These are phyloP conservation scores for Uromys caudimaculatus DNA, from an alignment of 2,797 vertebrate species.

Conservation along the genomic window DNA sequence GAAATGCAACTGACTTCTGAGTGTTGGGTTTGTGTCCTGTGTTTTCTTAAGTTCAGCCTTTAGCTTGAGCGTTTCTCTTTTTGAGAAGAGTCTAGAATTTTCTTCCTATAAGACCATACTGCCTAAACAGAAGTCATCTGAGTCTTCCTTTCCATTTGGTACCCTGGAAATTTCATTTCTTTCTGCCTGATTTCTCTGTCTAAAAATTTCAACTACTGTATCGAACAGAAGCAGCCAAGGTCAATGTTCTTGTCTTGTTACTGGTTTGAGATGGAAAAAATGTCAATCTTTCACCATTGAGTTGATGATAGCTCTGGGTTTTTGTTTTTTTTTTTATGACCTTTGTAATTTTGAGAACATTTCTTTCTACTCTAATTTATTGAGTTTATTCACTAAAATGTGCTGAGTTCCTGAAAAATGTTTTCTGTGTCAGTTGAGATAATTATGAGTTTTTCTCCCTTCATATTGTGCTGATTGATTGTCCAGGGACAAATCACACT, in stretches of 20 bases:
- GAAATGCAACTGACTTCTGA: not conserved
- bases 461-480: not conserved
- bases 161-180: not conserved
- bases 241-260: not conserved
- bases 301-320: not conserved
- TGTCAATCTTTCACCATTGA: not conserved
- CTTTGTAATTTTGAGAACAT: slow-evolving; percentile 7
- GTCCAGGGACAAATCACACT: not conserved
- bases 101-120: not conserved
- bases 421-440: not conserved
- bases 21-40: not conserved
- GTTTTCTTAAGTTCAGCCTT: not conserved
- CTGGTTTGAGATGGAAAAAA: not conserved
- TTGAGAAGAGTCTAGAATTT: not conserved
- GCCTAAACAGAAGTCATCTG: not conserved
- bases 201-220: not conserved
- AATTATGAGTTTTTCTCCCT: not conserved
- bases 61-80: not conserved
- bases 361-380: not conserved
- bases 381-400: not conserved
- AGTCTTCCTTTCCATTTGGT: not conserved
- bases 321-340: not conserved
- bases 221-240: not conserved
- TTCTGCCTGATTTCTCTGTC: not conserved
- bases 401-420: not conserved